phyloP scores from a whole-genome alignment of 2,797 vertebrate genomes.

The Cryptoprocta ferox region DNA sequence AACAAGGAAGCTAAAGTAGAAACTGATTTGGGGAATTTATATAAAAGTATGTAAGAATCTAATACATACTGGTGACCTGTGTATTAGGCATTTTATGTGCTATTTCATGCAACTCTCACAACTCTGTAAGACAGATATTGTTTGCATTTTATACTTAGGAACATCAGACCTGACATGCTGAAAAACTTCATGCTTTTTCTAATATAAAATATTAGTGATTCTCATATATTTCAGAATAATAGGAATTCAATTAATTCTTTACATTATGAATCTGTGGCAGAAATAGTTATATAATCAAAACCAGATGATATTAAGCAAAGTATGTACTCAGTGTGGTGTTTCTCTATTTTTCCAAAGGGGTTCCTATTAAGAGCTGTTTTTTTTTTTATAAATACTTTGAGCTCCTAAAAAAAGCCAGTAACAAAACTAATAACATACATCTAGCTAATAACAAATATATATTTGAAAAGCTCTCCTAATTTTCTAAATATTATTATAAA shows the following conservation, averaged over 20 bases:
- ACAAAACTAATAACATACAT: constrained; percentile 13
- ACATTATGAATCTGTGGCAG: constrained; percentile 2
- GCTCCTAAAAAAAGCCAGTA: neutral
- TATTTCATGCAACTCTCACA: neutral
- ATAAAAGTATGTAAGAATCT: neutral
- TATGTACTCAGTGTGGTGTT: neutral
- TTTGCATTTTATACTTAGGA: neutral
- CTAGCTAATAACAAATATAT: constrained; percentile 25
- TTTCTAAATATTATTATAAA: constrained; percentile 44
- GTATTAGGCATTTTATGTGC: neutral
- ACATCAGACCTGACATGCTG: neutral
- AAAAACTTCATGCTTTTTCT: neutral
- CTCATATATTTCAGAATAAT: neutral
- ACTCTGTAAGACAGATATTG: neutral
- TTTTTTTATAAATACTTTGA: constrained; percentile 18
- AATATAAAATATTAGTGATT: neutral
- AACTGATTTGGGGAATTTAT: neutral
- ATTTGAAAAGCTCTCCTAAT: neutral
- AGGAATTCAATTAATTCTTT: neutral
- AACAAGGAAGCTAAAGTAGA: neutral
- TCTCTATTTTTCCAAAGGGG: neutral
- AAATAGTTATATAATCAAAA: neutral
- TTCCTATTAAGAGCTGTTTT: neutral
- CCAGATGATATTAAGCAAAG: neutral
- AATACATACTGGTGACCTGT: neutral